Evolutionary conservation across 2,888 invertebrate species (phyloP).

Genomic region (Poecilus cupreus): DNA sequence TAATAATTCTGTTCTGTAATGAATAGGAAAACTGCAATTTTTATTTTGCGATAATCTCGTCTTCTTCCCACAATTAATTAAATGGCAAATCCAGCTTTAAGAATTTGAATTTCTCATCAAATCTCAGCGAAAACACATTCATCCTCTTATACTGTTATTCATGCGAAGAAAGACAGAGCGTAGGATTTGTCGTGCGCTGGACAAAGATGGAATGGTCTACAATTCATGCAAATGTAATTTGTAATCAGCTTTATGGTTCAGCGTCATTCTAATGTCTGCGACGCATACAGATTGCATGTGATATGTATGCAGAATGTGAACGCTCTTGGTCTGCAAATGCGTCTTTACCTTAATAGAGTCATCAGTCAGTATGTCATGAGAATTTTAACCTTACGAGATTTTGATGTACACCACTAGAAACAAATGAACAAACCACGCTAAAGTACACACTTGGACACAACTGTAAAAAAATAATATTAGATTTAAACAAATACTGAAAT

Average conservation of each 20-base stretch:
- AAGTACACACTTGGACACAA: no score
- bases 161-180: background rate
- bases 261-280: slow-evolving; percentile 20
- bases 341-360: slow-evolving; percentile 8
- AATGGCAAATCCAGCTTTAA: no score
- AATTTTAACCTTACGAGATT: background rate
- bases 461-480: no score
- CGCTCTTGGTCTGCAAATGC: background rate
- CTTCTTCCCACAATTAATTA: no score
- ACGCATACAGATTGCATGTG: background rate
- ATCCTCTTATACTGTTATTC: background rate
- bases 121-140: background rate
- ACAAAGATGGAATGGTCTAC: slow-evolving; percentile 1
- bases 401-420: background rate
- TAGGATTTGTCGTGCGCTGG: background rate
- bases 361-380: background rate
- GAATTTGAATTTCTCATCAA: background rate
- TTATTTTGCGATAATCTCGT: no score
- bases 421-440: no score
- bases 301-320: slow-evolving; percentile 5
- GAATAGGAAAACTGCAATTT: no score
- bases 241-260: slow-evolving; percentile 15
- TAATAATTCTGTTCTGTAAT: no score
- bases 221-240: slow-evolving; percentile 31
- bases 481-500: no score